phyloP scores from a whole-genome alignment of 2,888 invertebrate species.

The Thymelicus acteon region DNA sequence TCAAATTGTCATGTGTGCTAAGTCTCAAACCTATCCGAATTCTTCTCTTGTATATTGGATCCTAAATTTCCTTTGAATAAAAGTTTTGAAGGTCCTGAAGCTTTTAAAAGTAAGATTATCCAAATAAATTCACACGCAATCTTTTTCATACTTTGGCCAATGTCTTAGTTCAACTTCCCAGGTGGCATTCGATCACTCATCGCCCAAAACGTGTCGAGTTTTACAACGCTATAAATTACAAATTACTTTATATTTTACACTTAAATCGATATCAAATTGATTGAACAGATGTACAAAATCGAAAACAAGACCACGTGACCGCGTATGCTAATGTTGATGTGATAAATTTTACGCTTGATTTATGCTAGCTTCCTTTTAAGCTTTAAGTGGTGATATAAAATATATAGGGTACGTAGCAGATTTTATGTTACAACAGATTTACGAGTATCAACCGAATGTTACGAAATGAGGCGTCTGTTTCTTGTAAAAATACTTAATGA shows the following conservation, averaged over 20 bases:
- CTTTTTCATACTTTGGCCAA: too few species aligned
- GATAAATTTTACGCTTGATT: conserved; percentile 20
- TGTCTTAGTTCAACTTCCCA: background rate
- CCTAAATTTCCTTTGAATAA: too few species aligned
- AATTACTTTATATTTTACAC: conserved; percentile 16
- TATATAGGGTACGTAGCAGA: conserved; percentile 8
- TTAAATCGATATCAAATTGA: conserved; percentile 23
- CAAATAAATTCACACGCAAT: too few species aligned
- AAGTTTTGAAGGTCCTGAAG: too few species aligned
- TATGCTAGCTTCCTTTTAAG: conserved; percentile 23
- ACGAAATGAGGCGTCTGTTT: conserved; percentile 3
- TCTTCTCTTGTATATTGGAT: too few species aligned
- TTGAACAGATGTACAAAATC: conserved; percentile 21
- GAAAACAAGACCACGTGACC: conserved; percentile 6
- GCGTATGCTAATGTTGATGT: conserved; percentile 8
- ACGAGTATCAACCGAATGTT: conserved; percentile 1
- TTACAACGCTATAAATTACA: conserved; percentile 24
- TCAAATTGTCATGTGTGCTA: too few species aligned
- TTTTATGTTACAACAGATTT: conserved; percentile 2
- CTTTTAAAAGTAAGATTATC: too few species aligned
- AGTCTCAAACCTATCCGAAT: too few species aligned
- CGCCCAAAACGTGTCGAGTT: conserved; percentile 10
- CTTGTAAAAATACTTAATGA: conserved; percentile 4
- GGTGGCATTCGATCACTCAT: background rate
- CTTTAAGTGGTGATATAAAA: conserved; percentile 15